Evolutionary conservation across 2,888 invertebrate genomes (phyloP).

Genomic region (Ceraclea dissimilis): DNA sequence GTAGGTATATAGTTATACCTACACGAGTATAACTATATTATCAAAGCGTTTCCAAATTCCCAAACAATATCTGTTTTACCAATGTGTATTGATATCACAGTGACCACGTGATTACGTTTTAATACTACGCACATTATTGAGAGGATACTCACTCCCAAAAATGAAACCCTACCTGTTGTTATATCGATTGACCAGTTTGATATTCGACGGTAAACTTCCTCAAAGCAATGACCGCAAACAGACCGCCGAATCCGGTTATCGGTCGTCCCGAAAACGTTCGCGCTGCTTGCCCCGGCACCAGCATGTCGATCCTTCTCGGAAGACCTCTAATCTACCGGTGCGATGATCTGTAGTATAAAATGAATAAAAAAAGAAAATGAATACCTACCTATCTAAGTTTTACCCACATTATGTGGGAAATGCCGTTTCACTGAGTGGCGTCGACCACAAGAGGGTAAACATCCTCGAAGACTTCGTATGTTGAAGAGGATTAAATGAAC

Average conservation of each 20-base stretch:
- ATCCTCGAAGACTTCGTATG: too few relatives aligned
- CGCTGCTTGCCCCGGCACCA: neutral
- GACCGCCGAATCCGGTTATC: conserved; percentile 1
- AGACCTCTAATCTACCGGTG: neutral
- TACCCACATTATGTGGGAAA: neutral
- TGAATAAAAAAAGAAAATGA: neutral
- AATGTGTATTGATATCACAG: too few relatives aligned
- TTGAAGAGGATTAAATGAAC: too few relatives aligned
- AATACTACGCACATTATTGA: too few relatives aligned
- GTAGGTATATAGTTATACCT: too few relatives aligned
- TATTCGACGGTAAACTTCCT: neutral
- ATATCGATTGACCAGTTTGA: neutral
- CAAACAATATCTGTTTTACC: too few relatives aligned
- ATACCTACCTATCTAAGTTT: too few relatives aligned
- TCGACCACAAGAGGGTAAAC: too few relatives aligned
- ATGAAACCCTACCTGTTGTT: neutral
- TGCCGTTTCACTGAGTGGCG: neutral
- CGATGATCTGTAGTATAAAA: neutral
- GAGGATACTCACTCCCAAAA: too few relatives aligned
- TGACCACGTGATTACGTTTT: too few relatives aligned
- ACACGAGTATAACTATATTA: too few relatives aligned
- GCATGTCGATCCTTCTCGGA: neutral
- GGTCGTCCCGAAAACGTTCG: neutral
- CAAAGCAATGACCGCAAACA: conserved; percentile 1
- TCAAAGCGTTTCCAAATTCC: too few relatives aligned